Evolutionary conservation across 2,113 vertebrate species (phyloP).

Genomic region (Neolamprologus sp.): DNA sequence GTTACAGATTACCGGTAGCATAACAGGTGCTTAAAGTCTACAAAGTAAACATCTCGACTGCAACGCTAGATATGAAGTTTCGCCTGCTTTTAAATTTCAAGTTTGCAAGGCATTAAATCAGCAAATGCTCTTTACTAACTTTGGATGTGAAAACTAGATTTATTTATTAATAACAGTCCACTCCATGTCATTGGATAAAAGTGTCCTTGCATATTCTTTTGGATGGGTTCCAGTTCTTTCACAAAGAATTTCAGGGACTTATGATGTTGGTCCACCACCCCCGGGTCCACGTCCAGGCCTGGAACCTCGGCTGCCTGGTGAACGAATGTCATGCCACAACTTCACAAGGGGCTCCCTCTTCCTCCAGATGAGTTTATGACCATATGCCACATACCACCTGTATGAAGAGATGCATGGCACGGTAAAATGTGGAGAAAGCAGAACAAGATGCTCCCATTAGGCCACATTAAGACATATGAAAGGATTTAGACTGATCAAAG

Average conservation of each 20-base stretch:
- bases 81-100: neutral
- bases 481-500: neutral
- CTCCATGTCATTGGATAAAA: neutral
- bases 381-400: conserved; percentile 88
- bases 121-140: neutral
- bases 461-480: neutral
- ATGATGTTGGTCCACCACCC: conserved; percentile 10
- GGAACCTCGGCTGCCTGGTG: conserved; percentile 3
- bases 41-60: neutral
- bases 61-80: neutral
- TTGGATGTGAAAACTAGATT: neutral
- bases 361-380: conserved; percentile 93
- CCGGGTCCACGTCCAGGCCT: conserved; percentile 69
- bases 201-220: neutral
- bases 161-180: neutral
- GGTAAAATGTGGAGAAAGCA: neutral
- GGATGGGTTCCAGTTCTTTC: neutral
- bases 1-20: neutral
- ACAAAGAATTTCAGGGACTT: neutral
- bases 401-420: neutral
- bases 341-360: conserved; percentile 91
- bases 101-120: neutral
- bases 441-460: neutral
- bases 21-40: neutral
- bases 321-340: conserved; percentile 83